These are phyloP conservation scores for Ammodytes dubius DNA, from an alignment of 2,113 vertebrate species.

Conservation along the genomic window DNA sequence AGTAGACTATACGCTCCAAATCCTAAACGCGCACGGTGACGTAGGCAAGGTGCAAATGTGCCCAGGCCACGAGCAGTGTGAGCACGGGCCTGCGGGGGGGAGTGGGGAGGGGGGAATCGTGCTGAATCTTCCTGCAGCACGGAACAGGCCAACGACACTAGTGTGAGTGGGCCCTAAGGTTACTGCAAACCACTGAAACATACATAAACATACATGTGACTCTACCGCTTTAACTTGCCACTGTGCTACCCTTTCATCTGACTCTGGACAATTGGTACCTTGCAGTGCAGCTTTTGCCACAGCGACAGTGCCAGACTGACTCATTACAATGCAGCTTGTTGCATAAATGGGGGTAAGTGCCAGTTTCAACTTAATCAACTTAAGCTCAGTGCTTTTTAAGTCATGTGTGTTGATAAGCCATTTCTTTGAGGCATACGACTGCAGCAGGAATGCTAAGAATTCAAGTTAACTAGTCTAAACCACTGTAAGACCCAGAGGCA, in stretches of 20 bases:
- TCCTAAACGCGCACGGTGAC: no score
- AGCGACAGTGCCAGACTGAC: neutral
- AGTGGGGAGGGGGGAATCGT: no score
- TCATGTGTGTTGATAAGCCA: conserved; percentile 78
- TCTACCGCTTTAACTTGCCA: conserved; percentile 7
- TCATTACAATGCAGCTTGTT: conserved; percentile 16
- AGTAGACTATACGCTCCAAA: no score
- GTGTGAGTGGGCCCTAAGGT: no score
- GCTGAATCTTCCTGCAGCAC: no score
- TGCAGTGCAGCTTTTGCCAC: conserved; percentile 9
- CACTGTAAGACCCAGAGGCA: conserved; percentile 72
- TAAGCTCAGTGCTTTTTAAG: conserved; percentile 66
- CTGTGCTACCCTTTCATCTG: neutral
- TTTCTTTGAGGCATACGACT: conserved; percentile 69
- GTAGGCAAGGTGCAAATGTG: no score
- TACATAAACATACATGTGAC: neutral
- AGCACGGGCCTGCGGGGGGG: no score
- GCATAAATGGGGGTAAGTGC: conserved; percentile 32
- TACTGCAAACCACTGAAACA: conserved; percentile 3
- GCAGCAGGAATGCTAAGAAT: conserved; percentile 78
- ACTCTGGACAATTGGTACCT: conserved; percentile 35
- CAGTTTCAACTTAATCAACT: conserved; percentile 35
- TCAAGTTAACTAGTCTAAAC: conserved; percentile 81
- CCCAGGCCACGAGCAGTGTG: no score
- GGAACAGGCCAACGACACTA: no score